phyloP scores from a whole-genome alignment of 53 echinoderm and acorn worm species.

The Echinarachnius parma region DNA sequence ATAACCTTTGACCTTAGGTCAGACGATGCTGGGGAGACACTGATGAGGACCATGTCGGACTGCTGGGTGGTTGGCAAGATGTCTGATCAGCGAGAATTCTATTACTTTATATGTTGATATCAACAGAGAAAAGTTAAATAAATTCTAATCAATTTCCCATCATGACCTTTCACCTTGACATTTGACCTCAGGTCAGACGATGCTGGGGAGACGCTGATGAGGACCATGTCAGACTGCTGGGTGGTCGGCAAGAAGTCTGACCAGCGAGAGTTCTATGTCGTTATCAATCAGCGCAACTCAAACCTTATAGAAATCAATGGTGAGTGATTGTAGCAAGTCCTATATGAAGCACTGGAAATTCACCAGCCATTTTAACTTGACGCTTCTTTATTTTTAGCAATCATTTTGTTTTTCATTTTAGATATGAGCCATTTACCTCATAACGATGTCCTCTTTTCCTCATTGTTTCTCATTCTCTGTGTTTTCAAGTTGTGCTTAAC shows the following conservation, averaged over 20 bases:
- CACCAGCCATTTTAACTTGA: too few relatives aligned
- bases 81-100: slow-evolving; percentile 96
- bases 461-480: too few relatives aligned
- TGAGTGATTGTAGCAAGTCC: slow-evolving; percentile 53
- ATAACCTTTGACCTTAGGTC: slow-evolving; percentile 48
- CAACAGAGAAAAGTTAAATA: too few relatives aligned
- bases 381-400: too few relatives aligned
- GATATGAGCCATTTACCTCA: too few relatives aligned
- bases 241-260: slow-evolving; percentile 98
- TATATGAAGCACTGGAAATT: too few relatives aligned
- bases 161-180: too few relatives aligned
- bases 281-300: slow-evolving; percentile 92
- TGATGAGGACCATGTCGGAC: slow-evolving; percentile 94
- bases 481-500: too few relatives aligned
- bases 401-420: too few relatives aligned
- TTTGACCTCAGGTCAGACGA: slow-evolving; percentile 67
- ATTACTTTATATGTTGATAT: too few relatives aligned
- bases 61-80: slow-evolving; percentile 99
- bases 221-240: slow-evolving; percentile 93
- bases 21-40: slow-evolving; percentile 88
- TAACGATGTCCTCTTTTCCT: too few relatives aligned
- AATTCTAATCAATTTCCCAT: too few relatives aligned
- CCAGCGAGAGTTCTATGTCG: slow-evolving; percentile 97
- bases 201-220: slow-evolving; percentile 95
- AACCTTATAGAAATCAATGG: slow-evolving; percentile 98